These are phyloP conservation scores for Lagocephalus sceleratus DNA, from an alignment of 2,797 vertebrate genomes.

Conservation along the genomic window DNA sequence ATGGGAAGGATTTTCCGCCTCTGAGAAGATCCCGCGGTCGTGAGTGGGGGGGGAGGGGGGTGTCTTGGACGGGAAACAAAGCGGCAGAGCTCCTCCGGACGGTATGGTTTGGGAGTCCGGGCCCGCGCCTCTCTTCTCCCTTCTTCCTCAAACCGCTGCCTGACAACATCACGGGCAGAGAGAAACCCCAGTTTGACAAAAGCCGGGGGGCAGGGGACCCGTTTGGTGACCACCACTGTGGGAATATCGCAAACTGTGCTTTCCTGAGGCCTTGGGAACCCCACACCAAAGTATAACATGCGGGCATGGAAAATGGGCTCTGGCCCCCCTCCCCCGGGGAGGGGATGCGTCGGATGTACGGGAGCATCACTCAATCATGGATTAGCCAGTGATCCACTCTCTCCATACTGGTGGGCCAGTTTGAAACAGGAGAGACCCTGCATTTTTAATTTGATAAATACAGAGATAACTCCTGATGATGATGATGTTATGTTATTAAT, in stretches of 20 bases:
- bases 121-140: conserved; percentile 28
- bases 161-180: conserved; percentile 69
- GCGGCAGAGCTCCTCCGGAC: conserved; percentile 53
- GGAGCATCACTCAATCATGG: conserved; percentile 24
- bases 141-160: conserved; percentile 69
- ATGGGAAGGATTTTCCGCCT: conserved; percentile 70
- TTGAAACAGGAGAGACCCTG: not conserved
- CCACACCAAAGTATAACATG: conserved; percentile 74
- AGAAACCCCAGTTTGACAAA: conserved; percentile 55
- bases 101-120: conserved; percentile 32
- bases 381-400: conserved; percentile 30
- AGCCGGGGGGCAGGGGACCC: conserved; percentile 57
- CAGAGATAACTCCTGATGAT: no score
- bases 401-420: no score
- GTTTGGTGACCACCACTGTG: conserved; percentile 70
- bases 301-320: conserved; percentile 67
- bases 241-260: conserved; percentile 78
- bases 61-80: conserved; percentile 72
- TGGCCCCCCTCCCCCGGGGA: conserved; percentile 55
- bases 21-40: conserved; percentile 54
- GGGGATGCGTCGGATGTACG: conserved; percentile 32
- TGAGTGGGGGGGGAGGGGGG: conserved; percentile 15
- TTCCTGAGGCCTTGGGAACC: conserved; percentile 77
- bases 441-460: no score
- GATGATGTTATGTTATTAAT: no score